Evolutionary conservation across 2,888 invertebrate species (phyloP).

Genomic region (Cephalotes varians): DNA sequence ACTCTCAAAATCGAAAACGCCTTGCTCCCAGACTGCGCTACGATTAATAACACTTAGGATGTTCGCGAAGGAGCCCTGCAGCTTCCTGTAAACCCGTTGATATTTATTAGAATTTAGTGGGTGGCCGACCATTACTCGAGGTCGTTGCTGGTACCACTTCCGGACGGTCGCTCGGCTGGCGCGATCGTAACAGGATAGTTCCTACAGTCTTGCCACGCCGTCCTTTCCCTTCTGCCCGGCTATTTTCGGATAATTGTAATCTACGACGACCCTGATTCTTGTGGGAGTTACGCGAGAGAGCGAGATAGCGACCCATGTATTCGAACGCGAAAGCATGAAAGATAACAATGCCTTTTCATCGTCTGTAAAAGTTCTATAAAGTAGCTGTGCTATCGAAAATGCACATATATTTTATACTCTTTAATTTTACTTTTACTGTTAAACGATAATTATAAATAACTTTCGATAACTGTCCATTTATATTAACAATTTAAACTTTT

Average conservation of each 20-base stretch:
- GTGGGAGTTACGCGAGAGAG: constrained; percentile 55
- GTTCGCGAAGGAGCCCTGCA: constrained; percentile 55
- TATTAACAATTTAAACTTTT: background rate
- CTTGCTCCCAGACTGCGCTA: constrained; percentile 34
- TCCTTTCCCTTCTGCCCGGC: constrained; percentile 55
- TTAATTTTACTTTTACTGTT: background rate
- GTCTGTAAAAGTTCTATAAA: background rate
- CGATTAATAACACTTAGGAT: constrained; percentile 73
- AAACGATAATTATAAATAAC: background rate
- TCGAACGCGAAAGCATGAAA: constrained; percentile 14
- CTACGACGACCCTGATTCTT: constrained; percentile 74
- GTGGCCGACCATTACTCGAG: constrained; percentile 69
- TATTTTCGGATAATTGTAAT: constrained; percentile 84
- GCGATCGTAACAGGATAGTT: constrained; percentile 76
- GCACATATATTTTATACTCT: background rate
- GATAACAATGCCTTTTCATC: background rate
- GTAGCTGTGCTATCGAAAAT: background rate
- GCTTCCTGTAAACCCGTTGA: constrained; percentile 64
- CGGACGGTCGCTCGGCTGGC: constrained; percentile 66
- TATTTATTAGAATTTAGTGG: constrained; percentile 82
- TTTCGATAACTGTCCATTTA: background rate
- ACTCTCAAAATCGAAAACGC: constrained; percentile 64
- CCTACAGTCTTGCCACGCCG: constrained; percentile 65
- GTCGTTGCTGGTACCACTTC: constrained; percentile 64
- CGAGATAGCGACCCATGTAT: background rate